A percentile compares a stretch with the other conserved stretches of the same genome.
phyloP scores from a whole-genome alignment of 2,888 invertebrate species.

The Pristionchus fissidentatus region DNA sequence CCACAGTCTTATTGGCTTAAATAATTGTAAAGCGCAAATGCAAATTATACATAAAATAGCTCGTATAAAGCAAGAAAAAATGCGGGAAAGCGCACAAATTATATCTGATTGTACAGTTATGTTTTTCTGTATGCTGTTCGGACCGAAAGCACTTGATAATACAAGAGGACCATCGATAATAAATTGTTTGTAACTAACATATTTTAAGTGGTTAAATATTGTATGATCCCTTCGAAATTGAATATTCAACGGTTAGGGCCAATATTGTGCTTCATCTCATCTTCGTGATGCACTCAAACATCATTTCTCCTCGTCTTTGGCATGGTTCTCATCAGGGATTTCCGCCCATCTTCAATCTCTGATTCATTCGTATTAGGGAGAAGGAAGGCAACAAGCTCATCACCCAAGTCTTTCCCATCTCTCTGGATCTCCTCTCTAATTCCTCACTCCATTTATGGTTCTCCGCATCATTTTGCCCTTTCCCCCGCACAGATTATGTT shows the following conservation, averaged over 20 bases:
- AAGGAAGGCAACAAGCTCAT: neutral
- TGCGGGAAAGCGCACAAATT: no score
- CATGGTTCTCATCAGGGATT: neutral
- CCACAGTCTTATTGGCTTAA: no score
- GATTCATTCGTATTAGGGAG: constrained; percentile 17
- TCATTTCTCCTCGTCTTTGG: constrained; percentile 4
- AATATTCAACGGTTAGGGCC: neutral
- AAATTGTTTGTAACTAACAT: no score
- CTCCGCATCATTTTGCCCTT: neutral
- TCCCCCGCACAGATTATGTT: neutral
- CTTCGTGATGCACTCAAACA: constrained; percentile 22
- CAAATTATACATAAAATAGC: no score
- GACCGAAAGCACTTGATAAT: no score
- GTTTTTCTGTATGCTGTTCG: no score
- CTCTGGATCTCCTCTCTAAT: neutral
- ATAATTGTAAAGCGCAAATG: no score
- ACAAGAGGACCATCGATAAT: no score
- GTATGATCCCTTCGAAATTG: neutral
- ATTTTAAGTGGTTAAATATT: no score
- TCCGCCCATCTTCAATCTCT: neutral
- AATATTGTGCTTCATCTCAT: neutral
- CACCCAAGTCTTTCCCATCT: neutral
- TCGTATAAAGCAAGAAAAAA: no score
- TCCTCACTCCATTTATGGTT: neutral
- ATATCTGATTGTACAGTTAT: no score